These are phyloP conservation scores for Gymnoscelis rufifasciata DNA, from an alignment of 2,888 invertebrate genomes.

Conservation along the genomic window DNA sequence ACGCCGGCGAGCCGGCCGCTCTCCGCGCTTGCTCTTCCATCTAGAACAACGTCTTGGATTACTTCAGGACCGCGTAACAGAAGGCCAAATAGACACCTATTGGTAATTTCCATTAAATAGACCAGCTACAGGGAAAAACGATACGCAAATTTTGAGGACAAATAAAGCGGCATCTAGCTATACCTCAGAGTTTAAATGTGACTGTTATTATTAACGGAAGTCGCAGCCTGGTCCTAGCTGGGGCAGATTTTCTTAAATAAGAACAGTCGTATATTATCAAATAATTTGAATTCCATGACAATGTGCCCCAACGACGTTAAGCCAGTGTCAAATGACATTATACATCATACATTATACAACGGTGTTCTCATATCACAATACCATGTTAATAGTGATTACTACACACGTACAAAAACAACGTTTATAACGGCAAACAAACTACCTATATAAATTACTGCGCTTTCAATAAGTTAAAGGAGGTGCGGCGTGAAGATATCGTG, in stretches of 20 bases:
- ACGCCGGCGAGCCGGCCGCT: conserved; percentile 62
- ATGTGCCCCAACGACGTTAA: conserved; percentile 19
- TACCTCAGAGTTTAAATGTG: too few species aligned
- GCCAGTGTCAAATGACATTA: too few species aligned
- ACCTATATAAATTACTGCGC: too few species aligned
- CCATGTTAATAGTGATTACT: too few species aligned
- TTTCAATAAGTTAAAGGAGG: conserved; percentile 10
- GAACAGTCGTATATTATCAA: neutral
- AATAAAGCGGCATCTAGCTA: too few species aligned
- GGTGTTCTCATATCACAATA: too few species aligned
- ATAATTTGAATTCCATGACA: conserved; percentile 14
- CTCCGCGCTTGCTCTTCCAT: conserved; percentile 67
- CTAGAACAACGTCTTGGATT: conserved; percentile 62
- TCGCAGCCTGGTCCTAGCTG: neutral
- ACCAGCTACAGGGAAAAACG: too few species aligned
- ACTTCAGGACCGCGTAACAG: conserved; percentile 31
- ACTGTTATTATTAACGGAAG: too few species aligned
- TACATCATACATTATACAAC: too few species aligned
- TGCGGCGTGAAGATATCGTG: conserved; percentile 28
- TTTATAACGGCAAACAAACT: too few species aligned
- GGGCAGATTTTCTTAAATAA: neutral
- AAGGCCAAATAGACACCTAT: conserved; percentile 6
- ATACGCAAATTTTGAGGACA: too few species aligned
- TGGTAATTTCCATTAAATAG: too few species aligned
- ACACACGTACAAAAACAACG: neutral